Evolutionary conservation across 2,797 vertebrate species (phyloP).

Genomic region (Cephalopachus bancanus): DNA sequence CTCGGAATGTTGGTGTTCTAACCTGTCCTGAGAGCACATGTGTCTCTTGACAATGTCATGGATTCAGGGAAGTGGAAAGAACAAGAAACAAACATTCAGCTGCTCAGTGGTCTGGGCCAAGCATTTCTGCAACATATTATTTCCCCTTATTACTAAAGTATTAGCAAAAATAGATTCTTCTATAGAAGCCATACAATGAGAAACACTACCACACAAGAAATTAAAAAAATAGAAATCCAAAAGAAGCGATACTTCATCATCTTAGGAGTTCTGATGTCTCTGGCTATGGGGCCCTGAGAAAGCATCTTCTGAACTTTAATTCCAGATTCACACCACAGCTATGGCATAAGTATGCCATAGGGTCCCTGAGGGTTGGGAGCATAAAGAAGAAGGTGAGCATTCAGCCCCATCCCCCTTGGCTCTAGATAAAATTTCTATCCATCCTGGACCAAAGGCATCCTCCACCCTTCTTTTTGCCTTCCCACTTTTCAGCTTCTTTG

Average conservation of each 20-base stretch:
- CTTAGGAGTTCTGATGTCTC: not conserved
- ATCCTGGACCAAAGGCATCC: not conserved
- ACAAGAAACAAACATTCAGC: not conserved
- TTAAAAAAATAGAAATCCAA: not conserved
- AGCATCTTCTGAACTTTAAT: not conserved
- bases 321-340: not conserved
- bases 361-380: not conserved
- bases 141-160: not conserved
- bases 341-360: accelerated
- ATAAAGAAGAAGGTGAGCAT: not conserved
- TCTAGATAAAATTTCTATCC: not conserved
- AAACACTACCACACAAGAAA: not conserved
- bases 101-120: not conserved
- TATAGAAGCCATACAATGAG: not conserved
- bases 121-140: not conserved
- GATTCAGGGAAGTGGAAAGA: not conserved
- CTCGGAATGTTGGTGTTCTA: not conserved
- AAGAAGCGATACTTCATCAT: not conserved
- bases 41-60: not conserved
- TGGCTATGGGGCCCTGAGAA: not conserved
- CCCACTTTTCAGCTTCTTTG: not conserved
- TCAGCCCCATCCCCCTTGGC: not conserved
- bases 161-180: not conserved
- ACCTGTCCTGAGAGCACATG: not conserved
- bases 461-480: not conserved